phyloP scores from a whole-genome alignment of 2,113 vertebrate species.

The Sceloporus tristichus region DNA sequence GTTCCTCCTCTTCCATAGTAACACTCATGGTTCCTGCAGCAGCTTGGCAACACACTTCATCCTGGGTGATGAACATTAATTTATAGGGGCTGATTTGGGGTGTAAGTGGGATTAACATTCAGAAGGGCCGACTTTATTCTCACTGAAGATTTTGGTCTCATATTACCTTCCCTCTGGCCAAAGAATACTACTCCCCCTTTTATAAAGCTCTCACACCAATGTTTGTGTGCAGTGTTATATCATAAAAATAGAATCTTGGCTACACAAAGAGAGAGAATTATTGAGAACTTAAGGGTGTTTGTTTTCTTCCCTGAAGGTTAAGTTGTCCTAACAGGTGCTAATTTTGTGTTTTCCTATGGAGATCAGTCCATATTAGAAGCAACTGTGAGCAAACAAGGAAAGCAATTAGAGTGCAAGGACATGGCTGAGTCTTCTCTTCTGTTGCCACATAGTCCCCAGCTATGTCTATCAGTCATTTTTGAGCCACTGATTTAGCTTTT shows the following conservation, averaged over 20 bases:
- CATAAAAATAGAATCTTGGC: conserved; percentile 59
- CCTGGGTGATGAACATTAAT: background rate
- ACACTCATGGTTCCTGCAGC: too few species aligned
- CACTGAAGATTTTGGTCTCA: background rate
- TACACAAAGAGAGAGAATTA: conserved; percentile 15
- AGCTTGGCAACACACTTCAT: background rate
- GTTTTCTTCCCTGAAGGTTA: conserved; percentile 79
- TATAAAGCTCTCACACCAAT: background rate
- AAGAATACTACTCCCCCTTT: background rate
- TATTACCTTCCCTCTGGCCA: background rate
- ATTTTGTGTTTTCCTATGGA: conserved; percentile 79
- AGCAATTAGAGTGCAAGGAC: conserved; percentile 71
- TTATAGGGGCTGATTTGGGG: background rate
- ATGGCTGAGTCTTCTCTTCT: conserved; percentile 56
- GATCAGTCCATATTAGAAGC: conserved; percentile 75
- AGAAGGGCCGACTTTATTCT: background rate
- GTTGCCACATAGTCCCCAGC: conserved; percentile 51
- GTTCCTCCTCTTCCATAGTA: background rate
- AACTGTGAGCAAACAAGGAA: conserved; percentile 76
- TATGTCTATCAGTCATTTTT: conserved; percentile 70
- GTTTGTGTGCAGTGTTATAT: conserved; percentile 12
- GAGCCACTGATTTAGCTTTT: conserved; percentile 69
- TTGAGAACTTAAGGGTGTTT: conserved; percentile 70
- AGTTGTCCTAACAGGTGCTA: conserved; percentile 80
- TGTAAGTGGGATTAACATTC: background rate